Evolutionary conservation across 2,888 invertebrate genomes (phyloP), one percentile per base, ranked within the genome.

Genomic region (Stenodera caucasica): DNA sequence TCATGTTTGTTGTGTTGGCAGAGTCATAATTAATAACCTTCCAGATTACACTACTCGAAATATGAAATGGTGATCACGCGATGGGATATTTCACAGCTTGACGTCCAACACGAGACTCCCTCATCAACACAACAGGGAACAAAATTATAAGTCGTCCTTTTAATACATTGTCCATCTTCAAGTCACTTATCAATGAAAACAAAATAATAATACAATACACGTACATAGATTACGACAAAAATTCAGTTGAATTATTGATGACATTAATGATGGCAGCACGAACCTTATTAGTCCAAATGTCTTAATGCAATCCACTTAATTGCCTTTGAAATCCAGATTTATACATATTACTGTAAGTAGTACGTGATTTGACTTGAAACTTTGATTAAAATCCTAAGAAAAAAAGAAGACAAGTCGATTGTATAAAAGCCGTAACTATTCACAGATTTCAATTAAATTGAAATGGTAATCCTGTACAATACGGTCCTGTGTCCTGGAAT

Each of bases 61-160:
- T 58, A 55, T 52, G 52, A 55, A 58, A 58, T 55, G 58, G 29
- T 49, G 51, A 61, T 56, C 62, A 62, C 62, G 62, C 58, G 51
- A 62, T 59, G 45, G 61, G 57, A 63, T 63, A 59, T 63, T 59
- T 56, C 61, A 35, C 61, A 52, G 61, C 58, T 58, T 51, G 61
- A 61, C 55, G 58, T 57, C 63, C 37, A 53, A 60, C 63, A 63
- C 63, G 63, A 63, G 59, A 60, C 59, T 58, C 57, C 59, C 57
- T 57, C 63, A 59, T 63, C 59, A 63, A 63, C 45, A 45, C 23
- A 45, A 45, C 45, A 45, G 23, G 45, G 45, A 45, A 45, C 23
- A 45, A 23, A 23, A 45, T 23, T 45, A 23, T 23, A 45, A 45
- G 45, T 45, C 45, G 45, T 45, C 45, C 12, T 21, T 45, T 45